Evolutionary conservation across 1,140 invertebrate genomes (phyloP).

Genomic region (Teleogryllus occipitalis): DNA sequence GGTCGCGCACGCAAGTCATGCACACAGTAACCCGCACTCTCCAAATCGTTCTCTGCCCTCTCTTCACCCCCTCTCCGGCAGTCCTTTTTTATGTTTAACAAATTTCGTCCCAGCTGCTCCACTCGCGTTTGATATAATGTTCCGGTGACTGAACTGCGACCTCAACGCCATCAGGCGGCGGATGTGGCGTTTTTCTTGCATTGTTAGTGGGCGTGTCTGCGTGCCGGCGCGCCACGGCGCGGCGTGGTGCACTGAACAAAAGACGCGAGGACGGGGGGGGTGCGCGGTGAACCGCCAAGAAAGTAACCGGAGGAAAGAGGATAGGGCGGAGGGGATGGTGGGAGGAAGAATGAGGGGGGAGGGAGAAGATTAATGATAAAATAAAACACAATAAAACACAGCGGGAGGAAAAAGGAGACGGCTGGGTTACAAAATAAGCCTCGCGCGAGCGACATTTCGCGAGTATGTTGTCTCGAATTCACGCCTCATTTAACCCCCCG

Average conservation of each 20-base stretch:
- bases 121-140: not conserved
- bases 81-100: not conserved
- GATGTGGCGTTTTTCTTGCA: not conserved
- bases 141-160: not conserved
- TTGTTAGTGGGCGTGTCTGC: not conserved
- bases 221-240: too few species aligned
- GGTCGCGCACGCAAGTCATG: not conserved
- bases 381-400: constrained; percentile 1
- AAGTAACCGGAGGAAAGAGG: too few species aligned
- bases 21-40: not conserved
- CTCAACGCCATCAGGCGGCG: not conserved
- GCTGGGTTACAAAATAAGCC: not conserved
- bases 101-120: not conserved
- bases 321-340: too few species aligned
- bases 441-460: not conserved
- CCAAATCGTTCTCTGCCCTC: too few species aligned
- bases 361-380: not conserved
- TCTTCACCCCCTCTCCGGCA: not conserved
- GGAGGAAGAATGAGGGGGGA: not conserved
- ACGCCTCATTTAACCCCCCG: not conserved
- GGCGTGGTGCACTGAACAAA: not conserved
- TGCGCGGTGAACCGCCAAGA: too few species aligned
- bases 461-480: constrained; percentile 1
- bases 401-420: not conserved
- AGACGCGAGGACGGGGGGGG: not conserved